Conservation (phyloP, 2,888 invertebrate genomes). For the Lasioglossum vierecki region DNA sequence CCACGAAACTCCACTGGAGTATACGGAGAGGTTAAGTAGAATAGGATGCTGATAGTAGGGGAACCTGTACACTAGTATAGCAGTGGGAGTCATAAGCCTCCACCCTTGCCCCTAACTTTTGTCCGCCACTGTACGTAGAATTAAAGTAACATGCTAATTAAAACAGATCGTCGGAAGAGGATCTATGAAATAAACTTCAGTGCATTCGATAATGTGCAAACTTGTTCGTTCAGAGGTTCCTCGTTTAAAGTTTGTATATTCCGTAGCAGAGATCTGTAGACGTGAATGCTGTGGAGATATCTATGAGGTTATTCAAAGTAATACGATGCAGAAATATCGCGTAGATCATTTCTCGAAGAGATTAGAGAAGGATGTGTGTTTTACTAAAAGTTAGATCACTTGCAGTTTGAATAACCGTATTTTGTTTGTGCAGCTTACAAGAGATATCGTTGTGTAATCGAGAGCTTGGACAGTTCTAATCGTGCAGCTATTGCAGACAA, state of each 20-base stretch:
- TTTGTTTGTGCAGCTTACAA: constrained; percentile 20
- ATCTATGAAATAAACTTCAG: constrained; percentile 46
- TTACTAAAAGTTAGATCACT: not conserved
- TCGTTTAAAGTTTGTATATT: not conserved
- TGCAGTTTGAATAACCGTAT: constrained; percentile 50
- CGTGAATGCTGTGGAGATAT: constrained; percentile 6
- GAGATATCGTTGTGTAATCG: constrained; percentile 20
- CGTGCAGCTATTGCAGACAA: constrained; percentile 60
- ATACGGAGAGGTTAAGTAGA: too few relatives aligned
- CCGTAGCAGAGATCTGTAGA: constrained; percentile 1
- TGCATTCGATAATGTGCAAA: constrained; percentile 53
- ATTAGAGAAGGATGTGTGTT: not conserved
- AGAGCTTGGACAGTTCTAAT: constrained; percentile 51
- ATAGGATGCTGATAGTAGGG: too few relatives aligned
- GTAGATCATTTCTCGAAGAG: not conserved
- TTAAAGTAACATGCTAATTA: constrained; percentile 55
- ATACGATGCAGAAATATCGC: not conserved
- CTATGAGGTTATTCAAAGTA: constrained; percentile 38
- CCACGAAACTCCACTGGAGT: too few relatives aligned
- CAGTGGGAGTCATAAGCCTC: too few relatives aligned
- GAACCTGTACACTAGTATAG: too few relatives aligned
- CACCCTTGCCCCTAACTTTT: not conserved
- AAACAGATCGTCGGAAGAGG: constrained; percentile 40
- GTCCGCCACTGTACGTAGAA: not conserved
- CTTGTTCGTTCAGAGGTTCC: constrained; percentile 12